phyloP scores from a whole-genome alignment of 2,113 vertebrate genomes.

The Artemisiospiza belli region DNA sequence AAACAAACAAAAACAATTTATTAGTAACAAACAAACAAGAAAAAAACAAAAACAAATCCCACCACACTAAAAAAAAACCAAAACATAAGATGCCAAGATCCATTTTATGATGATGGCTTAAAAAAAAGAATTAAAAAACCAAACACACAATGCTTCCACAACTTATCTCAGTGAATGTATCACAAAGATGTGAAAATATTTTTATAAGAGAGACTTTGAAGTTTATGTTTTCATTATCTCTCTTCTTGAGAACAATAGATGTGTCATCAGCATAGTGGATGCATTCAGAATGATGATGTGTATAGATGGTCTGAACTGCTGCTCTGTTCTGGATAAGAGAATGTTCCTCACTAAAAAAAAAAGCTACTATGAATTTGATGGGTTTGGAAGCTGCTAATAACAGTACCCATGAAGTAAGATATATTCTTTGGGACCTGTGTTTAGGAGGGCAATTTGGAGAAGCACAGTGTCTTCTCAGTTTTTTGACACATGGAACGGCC shows the following conservation, averaged over 20 bases:
- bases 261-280: background rate
- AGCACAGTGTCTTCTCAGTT: background rate
- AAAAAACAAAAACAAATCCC: background rate
- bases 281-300: background rate
- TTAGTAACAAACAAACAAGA: background rate
- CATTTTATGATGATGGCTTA: background rate
- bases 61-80: background rate
- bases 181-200: background rate
- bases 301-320: background rate
- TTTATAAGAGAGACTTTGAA: background rate
- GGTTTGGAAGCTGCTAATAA: background rate
- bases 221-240: background rate
- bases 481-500: background rate
- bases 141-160: background rate
- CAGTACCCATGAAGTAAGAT: background rate
- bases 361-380: background rate
- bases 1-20: background rate
- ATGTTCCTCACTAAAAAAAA: background rate
- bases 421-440: background rate
- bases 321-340: background rate
- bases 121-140: background rate
- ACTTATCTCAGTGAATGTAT: background rate
- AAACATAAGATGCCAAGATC: background rate
- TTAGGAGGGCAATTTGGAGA: background rate
- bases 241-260: background rate